These are phyloP conservation scores for Formica exsecta DNA, from an alignment of 1,140 invertebrate genomes.

Conservation along the genomic window DNA sequence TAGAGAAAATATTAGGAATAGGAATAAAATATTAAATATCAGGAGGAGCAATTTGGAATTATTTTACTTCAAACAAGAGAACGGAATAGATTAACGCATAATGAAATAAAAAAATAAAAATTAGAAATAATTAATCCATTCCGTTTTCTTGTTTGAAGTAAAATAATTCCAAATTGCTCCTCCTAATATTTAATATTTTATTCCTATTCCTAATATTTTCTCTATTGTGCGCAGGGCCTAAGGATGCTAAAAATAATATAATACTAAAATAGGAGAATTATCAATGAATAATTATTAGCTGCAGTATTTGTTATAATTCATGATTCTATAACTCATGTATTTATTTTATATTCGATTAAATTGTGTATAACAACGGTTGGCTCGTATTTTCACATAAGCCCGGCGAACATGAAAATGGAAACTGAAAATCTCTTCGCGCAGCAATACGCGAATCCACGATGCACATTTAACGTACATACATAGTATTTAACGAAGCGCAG, in stretches of 20 bases:
- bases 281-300: background rate
- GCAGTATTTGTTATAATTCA: background rate
- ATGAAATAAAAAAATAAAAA: too few species aligned
- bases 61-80: too few species aligned
- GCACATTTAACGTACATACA: background rate
- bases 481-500: background rate
- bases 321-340: background rate
- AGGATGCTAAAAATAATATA: background rate
- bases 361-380: background rate
- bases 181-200: too few species aligned
- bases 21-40: too few species aligned
- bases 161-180: too few species aligned
- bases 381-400: slow-evolving; percentile 30
- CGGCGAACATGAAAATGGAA: background rate
- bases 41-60: too few species aligned
- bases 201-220: too few species aligned
- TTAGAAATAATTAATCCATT: too few species aligned
- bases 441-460: slow-evolving; percentile 1
- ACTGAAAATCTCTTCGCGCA: slow-evolving; percentile 3
- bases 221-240: too few species aligned
- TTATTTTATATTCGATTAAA: slow-evolving; percentile 37
- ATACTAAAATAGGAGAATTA: background rate
- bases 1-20: too few species aligned
- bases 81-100: too few species aligned
- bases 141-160: too few species aligned